Evolutionary conservation across 37 sponge, comb jelly and placozoan species (phyloP).

Genomic region (Beroe forskalii): DNA sequence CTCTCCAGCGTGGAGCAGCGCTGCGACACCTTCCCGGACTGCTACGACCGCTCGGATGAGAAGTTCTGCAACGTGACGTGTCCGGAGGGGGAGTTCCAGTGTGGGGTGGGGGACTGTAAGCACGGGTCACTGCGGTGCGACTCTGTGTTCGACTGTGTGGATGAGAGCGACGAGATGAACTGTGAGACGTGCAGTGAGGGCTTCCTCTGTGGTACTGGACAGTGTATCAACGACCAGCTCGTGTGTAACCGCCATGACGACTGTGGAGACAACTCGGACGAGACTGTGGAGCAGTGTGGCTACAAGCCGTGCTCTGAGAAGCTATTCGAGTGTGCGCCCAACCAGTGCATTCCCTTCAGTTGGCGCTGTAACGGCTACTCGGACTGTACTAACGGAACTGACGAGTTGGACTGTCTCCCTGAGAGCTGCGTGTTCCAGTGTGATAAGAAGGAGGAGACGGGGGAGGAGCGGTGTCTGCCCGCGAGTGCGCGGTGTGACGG

Average conservation of each 20-base stretch:
- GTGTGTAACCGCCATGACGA: slow-evolving; percentile 18
- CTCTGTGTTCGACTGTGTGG: slow-evolving; percentile 19
- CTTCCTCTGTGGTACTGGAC: slow-evolving; percentile 30
- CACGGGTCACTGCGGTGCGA: slow-evolving; percentile 28
- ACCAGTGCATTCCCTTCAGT: slow-evolving; percentile 43
- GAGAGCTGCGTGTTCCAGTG: slow-evolving; percentile 2
- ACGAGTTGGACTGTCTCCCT: neutral
- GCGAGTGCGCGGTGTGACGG: slow-evolving; percentile 37
- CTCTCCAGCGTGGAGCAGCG: neutral
- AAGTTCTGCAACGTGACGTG: neutral
- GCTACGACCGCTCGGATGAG: slow-evolving; percentile 43
- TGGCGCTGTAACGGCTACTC: slow-evolving; percentile 54
- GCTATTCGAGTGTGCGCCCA: slow-evolving; percentile 29
- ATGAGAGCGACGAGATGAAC: neutral
- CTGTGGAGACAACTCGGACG: slow-evolving; percentile 1
- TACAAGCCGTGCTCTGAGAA: neutral
- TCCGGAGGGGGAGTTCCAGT: neutral
- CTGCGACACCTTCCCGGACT: slow-evolving; percentile 37
- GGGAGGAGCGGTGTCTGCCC: slow-evolving; percentile 37
- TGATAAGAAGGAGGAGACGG: neutral
- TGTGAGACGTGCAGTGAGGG: slow-evolving; percentile 11
- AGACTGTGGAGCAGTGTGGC: slow-evolving; percentile 42
- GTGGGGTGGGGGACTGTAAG: slow-evolving; percentile 9
- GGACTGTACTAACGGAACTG: slow-evolving; percentile 43
- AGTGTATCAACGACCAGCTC: slow-evolving; percentile 29